These are phyloP conservation scores for Proctacanthus coquilletti DNA, from an alignment of 1,140 invertebrate species.

Conservation along the genomic window DNA sequence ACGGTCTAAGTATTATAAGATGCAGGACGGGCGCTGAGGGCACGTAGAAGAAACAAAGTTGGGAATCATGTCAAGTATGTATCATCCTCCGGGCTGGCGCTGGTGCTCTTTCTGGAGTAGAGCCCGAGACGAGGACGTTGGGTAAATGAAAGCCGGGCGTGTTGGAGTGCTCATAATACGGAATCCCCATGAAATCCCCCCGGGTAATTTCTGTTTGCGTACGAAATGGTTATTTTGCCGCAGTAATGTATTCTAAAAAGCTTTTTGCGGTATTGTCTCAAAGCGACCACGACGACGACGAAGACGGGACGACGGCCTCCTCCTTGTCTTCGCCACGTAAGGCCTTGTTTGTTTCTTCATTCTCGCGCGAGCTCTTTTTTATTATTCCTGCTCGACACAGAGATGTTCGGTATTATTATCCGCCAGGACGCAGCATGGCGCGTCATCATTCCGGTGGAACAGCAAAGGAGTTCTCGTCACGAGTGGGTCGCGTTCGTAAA, in stretches of 20 bases:
- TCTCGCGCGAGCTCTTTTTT: not conserved
- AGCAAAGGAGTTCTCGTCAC: not conserved
- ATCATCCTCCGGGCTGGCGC: not conserved
- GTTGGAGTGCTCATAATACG: not conserved
- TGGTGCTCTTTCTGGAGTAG: not conserved
- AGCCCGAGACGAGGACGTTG: not conserved
- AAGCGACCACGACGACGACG: not conserved
- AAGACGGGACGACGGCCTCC: no score
- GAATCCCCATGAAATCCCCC: no score
- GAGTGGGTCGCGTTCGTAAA: not conserved
- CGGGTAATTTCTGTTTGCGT: slow-evolving; percentile 1
- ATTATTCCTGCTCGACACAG: not conserved
- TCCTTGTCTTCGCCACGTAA: no score
- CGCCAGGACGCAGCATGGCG: not conserved
- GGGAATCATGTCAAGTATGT: not conserved
- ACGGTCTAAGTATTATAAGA: not conserved
- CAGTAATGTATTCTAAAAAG: slow-evolving; percentile 1
- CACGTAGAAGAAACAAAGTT: not conserved
- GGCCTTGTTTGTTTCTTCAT: no score
- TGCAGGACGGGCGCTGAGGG: not conserved
- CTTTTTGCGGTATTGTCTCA: slow-evolving; percentile 1
- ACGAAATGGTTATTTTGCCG: not conserved
- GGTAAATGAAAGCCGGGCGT: not conserved
- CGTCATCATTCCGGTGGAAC: not conserved
- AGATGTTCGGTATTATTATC: not conserved